phyloP scores from a whole-genome alignment of 1,140 invertebrate genomes.

The Drosophila lacertosa region DNA sequence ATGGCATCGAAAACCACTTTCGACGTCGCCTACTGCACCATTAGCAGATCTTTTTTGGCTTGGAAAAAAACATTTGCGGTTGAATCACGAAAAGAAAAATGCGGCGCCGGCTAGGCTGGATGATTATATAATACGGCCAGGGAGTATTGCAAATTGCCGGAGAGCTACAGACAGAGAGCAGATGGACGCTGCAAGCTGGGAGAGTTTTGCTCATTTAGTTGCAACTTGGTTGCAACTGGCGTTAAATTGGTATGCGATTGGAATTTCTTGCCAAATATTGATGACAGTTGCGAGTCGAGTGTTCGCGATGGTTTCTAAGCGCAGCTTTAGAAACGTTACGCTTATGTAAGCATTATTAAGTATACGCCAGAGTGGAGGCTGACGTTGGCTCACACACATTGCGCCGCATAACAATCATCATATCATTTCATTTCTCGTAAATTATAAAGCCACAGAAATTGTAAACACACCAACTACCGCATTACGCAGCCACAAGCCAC shows the following conservation, averaged over 20 bases:
- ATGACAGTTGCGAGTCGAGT: conserved; percentile 51
- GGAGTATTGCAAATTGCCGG: conserved; percentile 8
- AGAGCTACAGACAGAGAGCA: conserved; percentile 18
- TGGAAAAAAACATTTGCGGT: conserved; percentile 60
- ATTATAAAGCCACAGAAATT: conserved; percentile 42
- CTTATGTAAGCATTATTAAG: conserved; percentile 49
- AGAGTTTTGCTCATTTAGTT: conserved; percentile 17
- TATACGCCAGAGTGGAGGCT: conserved; percentile 32
- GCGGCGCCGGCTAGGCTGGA: conserved; percentile 46
- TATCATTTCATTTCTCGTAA: conserved; percentile 19
- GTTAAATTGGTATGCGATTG: conserved; percentile 63
- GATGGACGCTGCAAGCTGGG: neutral
- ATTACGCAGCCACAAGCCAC: conserved; percentile 57
- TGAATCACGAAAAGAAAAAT: conserved; percentile 53
- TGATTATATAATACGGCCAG: conserved; percentile 67
- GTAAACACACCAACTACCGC: conserved; percentile 51
- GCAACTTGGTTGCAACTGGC: conserved; percentile 52
- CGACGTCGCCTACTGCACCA: conserved; percentile 63
- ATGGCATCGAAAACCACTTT: conserved; percentile 59
- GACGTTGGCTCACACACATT: conserved; percentile 14
- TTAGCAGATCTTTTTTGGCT: conserved; percentile 68
- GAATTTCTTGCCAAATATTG: conserved; percentile 79
- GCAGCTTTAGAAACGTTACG: conserved; percentile 43
- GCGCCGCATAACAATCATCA: conserved; percentile 30
- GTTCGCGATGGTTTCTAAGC: conserved; percentile 36